Conservation (phyloP, 2,113 vertebrate species). For the Cyrtonyx montezumae region DNA sequence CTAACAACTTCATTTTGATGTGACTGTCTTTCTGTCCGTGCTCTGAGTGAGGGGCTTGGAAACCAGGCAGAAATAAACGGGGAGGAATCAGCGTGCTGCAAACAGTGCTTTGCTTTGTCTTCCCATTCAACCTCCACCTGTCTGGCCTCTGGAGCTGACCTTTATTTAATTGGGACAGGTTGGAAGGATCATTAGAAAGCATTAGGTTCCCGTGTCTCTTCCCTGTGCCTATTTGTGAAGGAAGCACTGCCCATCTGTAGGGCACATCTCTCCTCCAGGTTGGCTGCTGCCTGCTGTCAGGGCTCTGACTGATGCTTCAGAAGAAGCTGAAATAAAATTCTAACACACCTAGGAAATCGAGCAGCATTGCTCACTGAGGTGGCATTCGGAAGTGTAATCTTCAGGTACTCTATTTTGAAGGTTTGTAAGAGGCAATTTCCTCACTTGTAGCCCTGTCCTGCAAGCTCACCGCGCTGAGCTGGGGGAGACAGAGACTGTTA, state of each 20-base stretch:
- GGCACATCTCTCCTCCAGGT: accelerated
- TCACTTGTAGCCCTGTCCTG: neutral
- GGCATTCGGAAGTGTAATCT: neutral
- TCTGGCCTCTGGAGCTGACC: neutral
- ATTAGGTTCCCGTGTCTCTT: accelerated
- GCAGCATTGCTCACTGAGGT: accelerated
- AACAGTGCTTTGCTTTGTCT: neutral
- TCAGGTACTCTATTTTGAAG: neutral
- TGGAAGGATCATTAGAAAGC: neutral
- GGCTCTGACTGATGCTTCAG: neutral
- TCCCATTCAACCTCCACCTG: neutral
- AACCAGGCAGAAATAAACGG: neutral
- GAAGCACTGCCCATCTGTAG: accelerated
- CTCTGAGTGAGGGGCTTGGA: neutral
- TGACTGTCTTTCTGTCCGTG: neutral
- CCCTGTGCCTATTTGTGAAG: neutral
- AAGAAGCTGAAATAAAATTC: neutral
- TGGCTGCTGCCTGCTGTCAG: accelerated
- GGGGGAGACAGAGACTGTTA: accelerated
- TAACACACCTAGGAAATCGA: accelerated
- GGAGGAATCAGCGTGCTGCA: neutral
- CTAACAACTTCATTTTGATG: accelerated
- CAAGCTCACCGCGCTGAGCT: accelerated
- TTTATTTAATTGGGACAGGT: neutral
- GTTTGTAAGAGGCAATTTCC: neutral